These are phyloP conservation scores for Eurypyga helias DNA, from an alignment of 2,113 vertebrate species.

Conservation along the genomic window DNA sequence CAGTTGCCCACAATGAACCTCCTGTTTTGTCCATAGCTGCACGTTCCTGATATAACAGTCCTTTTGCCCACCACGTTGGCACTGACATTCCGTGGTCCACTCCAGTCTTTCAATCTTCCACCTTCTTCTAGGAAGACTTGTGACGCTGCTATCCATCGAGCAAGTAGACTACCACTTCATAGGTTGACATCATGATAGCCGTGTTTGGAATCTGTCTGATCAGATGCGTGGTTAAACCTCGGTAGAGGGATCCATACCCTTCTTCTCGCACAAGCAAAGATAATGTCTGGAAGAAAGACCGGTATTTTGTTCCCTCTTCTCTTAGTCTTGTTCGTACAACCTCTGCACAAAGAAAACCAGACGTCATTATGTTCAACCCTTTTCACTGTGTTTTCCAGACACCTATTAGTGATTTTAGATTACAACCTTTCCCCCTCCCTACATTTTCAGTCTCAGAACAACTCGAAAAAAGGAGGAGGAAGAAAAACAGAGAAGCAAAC, in stretches of 20 bases:
- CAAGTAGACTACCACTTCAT: conserved; percentile 96
- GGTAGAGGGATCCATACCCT: conserved; percentile 93
- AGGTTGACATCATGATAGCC: conserved; percentile 98
- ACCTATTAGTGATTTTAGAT: neutral
- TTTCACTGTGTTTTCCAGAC: neutral
- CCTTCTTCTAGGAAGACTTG: conserved; percentile 11
- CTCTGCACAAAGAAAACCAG: conserved; percentile 79
- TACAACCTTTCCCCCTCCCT: neutral
- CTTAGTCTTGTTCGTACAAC: conserved; percentile 97
- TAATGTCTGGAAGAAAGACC: conserved; percentile 94
- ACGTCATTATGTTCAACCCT: neutral
- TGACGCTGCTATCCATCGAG: conserved; percentile 84
- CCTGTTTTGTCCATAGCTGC: conserved; percentile 57
- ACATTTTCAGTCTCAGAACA: neutral
- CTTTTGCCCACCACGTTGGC: conserved; percentile 53
- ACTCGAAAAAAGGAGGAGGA: neutral
- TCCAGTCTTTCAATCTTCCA: conserved; percentile 81
- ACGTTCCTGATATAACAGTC: conserved; percentile 37
- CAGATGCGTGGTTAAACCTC: conserved; percentile 94
- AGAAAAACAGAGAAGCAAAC: neutral
- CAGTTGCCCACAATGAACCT: conserved; percentile 54
- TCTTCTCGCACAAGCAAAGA: conserved; percentile 91
- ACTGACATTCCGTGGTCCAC: conserved; percentile 73
- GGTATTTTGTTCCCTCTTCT: conserved; percentile 97
- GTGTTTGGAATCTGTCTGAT: conserved; percentile 98